Percentiles rank a stretch among this genome's conserved stretches.
These are phyloP conservation scores for Euglossa dilemma DNA, from an alignment of 1,140 invertebrate species.

Conservation along the genomic window DNA sequence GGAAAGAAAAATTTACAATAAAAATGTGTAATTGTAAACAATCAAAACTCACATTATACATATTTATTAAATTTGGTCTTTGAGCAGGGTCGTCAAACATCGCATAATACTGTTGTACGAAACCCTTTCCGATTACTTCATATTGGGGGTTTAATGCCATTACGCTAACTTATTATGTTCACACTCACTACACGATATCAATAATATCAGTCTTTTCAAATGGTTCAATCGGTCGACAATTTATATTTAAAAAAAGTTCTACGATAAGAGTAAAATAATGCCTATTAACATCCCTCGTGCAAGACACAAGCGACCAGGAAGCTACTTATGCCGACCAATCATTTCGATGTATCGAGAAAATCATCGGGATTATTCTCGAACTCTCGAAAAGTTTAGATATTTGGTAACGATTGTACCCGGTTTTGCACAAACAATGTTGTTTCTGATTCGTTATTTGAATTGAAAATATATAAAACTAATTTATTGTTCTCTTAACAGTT, in stretches of 20 bases:
- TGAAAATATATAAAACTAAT: background rate
- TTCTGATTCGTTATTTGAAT: background rate
- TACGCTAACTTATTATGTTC: slow-evolving; percentile 50
- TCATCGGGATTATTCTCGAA: slow-evolving; percentile 51
- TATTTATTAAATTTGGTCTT: slow-evolving; percentile 90
- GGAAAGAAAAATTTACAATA: background rate
- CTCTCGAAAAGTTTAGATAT: slow-evolving; percentile 52
- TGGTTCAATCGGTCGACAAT: slow-evolving; percentile 21
- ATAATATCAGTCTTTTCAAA: slow-evolving; percentile 30
- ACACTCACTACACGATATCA: slow-evolving; percentile 16
- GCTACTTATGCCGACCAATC: slow-evolving; percentile 55
- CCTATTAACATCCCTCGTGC: slow-evolving; percentile 60
- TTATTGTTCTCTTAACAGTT: background rate
- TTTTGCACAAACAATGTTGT: slow-evolving; percentile 5
- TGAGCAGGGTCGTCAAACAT: slow-evolving; percentile 94
- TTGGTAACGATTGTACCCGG: slow-evolving; percentile 18
- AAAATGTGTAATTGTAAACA: slow-evolving; percentile 8
- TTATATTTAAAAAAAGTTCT: slow-evolving; percentile 44
- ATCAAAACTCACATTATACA: slow-evolving; percentile 93
- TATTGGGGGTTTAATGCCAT: slow-evolving; percentile 95
- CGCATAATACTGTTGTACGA: slow-evolving; percentile 96
- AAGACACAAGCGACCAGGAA: slow-evolving; percentile 56
- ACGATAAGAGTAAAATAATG: slow-evolving; percentile 52
- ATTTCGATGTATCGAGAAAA: slow-evolving; percentile 54
- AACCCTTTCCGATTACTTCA: slow-evolving; percentile 95